Percentiles rank a stretch among this genome's conserved stretches.
Conservation (phyloP, 1,140 invertebrate genomes). For the Magallana angulata region DNA sequence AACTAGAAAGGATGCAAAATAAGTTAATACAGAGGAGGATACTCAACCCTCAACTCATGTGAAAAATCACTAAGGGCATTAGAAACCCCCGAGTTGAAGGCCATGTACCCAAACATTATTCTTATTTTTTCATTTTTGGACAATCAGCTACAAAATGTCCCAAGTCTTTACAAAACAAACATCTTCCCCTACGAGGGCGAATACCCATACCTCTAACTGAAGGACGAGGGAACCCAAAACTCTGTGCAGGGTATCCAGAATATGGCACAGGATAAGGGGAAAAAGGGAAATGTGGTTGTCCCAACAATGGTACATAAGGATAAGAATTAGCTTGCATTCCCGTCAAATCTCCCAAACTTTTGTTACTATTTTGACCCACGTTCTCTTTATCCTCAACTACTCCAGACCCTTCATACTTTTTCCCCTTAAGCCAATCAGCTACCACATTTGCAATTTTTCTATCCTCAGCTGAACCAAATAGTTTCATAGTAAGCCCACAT, state of each 20-base stretch:
- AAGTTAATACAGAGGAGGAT: background rate
- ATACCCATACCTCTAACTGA: slow-evolving; percentile 1
- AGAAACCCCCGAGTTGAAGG: slow-evolving; percentile 35
- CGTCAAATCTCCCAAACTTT: slow-evolving; percentile 21
- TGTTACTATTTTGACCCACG: background rate
- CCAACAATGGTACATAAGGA: slow-evolving; percentile 18
- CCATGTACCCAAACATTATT: slow-evolving; percentile 15
- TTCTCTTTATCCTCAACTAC: background rate
- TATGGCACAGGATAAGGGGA: slow-evolving; percentile 37
- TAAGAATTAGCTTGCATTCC: slow-evolving; percentile 35
- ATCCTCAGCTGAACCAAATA: slow-evolving; percentile 48
- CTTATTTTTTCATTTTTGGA: slow-evolving; percentile 44
- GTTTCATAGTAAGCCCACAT: slow-evolving; percentile 45
- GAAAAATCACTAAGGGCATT: slow-evolving; percentile 11
- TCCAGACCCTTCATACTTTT: slow-evolving; percentile 40
- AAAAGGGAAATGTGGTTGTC: slow-evolving; percentile 39
- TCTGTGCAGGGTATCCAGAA: background rate
- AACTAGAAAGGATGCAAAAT: too few relatives aligned
- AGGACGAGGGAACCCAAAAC: slow-evolving; percentile 1
- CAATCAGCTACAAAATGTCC: slow-evolving; percentile 52
- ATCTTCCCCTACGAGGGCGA: slow-evolving; percentile 17
- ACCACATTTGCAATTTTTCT: slow-evolving; percentile 47
- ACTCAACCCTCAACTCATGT: background rate
- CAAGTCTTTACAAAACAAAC: slow-evolving; percentile 37
- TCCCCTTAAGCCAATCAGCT: slow-evolving; percentile 46